These are phyloP conservation scores for Macropis europaea DNA, from an alignment of 2,888 invertebrate genomes.

Conservation along the genomic window DNA sequence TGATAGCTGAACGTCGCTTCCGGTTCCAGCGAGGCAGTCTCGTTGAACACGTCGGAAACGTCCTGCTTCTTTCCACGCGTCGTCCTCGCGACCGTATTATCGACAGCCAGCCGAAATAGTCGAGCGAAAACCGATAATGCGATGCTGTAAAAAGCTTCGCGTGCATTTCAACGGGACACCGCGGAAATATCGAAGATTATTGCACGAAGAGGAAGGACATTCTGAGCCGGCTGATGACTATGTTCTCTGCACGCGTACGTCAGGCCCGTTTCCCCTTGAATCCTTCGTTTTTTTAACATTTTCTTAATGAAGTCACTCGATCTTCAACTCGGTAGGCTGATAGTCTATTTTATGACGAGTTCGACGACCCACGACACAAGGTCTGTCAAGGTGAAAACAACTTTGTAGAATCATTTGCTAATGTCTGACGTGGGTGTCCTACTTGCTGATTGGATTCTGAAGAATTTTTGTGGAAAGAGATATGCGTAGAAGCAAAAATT, in stretches of 20 bases:
- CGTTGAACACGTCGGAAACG: neutral
- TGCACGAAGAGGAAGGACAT: slow-evolving; percentile 46
- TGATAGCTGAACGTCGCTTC: neutral
- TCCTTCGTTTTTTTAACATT: too few relatives aligned
- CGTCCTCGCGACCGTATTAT: neutral
- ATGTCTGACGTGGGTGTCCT: too few relatives aligned
- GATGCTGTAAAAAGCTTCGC: neutral
- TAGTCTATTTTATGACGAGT: too few relatives aligned
- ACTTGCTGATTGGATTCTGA: too few relatives aligned
- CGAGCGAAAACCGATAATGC: neutral
- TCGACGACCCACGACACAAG: too few relatives aligned
- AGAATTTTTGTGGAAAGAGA: too few relatives aligned
- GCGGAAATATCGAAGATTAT: slow-evolving; percentile 40
- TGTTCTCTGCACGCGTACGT: slow-evolving; percentile 60
- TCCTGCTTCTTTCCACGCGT: neutral
- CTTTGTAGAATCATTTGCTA: too few relatives aligned
- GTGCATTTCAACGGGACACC: neutral
- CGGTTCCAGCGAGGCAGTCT: neutral
- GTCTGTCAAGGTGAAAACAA: too few relatives aligned
- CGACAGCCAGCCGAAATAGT: slow-evolving; percentile 8
- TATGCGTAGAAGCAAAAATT: too few relatives aligned
- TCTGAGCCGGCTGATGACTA: slow-evolving; percentile 47
- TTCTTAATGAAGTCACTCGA: too few relatives aligned
- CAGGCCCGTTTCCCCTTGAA: slow-evolving; percentile 37
- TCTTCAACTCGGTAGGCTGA: too few relatives aligned